Evolutionary conservation across 2,888 invertebrate genomes (phyloP).

Genomic region (Xanthia icteritia): DNA sequence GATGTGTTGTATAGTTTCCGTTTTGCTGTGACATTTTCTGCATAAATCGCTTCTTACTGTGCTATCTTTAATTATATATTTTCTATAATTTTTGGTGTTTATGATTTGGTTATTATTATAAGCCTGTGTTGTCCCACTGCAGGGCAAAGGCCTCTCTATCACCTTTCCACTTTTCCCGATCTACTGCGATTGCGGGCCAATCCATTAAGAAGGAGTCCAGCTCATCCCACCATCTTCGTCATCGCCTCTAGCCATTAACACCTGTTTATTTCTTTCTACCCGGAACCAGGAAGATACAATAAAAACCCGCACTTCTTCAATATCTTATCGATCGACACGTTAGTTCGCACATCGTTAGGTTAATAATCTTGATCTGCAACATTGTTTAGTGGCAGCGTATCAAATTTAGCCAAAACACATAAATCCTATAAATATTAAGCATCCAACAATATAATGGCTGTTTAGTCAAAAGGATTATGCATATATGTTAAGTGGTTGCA

Average conservation of each 20-base stretch:
- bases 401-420: slow-evolving; percentile 37
- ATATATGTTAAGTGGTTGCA: slow-evolving; percentile 53
- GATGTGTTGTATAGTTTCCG: too few species aligned
- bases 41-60: too few species aligned
- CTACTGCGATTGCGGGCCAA: too few species aligned
- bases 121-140: too few species aligned
- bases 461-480: slow-evolving; percentile 46
- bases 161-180: too few species aligned
- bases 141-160: too few species aligned
- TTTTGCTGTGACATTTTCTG: too few species aligned
- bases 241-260: not conserved
- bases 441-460: slow-evolving; percentile 30
- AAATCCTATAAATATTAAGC: slow-evolving; percentile 26
- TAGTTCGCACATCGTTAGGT: slow-evolving; percentile 54
- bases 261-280: slow-evolving; percentile 6
- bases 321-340: slow-evolving; percentile 53
- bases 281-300: slow-evolving; percentile 51
- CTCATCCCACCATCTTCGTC: too few species aligned
- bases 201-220: too few species aligned
- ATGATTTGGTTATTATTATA: too few species aligned
- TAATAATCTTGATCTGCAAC: slow-evolving; percentile 47
- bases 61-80: too few species aligned
- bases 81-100: too few species aligned
- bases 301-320: slow-evolving; percentile 26
- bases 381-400: slow-evolving; percentile 21